These are phyloP conservation scores for Colletes latitarsis DNA, from an alignment of 1,140 invertebrate genomes.

Conservation along the genomic window DNA sequence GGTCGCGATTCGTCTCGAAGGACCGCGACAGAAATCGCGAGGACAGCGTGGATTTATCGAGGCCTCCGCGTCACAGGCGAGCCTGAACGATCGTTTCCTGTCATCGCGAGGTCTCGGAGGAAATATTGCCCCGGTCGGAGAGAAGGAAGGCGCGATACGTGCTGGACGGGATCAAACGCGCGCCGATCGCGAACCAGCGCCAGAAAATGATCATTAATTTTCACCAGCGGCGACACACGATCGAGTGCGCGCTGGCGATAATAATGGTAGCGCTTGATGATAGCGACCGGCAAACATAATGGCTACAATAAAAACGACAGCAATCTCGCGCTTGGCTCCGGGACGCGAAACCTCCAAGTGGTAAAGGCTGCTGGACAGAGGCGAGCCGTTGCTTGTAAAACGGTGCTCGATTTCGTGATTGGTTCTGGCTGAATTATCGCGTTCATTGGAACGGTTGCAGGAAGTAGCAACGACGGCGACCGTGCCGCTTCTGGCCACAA, in stretches of 20 bases:
- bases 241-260: conserved; percentile 11
- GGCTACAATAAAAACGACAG: conserved; percentile 14
- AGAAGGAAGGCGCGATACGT: background rate
- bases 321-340: background rate
- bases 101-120: conserved; percentile 18
- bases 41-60: conserved; percentile 26
- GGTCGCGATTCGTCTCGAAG: no score
- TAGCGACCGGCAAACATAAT: conserved; percentile 18
- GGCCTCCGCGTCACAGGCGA: conserved; percentile 2
- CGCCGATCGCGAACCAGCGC: background rate
- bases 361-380: background rate
- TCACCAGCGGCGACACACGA: conserved; percentile 23
- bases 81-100: conserved; percentile 22
- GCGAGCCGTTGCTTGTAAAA: conserved; percentile 39
- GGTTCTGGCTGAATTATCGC: conserved; percentile 58
- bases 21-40: conserved; percentile 24
- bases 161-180: conserved; percentile 14
- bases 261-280: conserved; percentile 25
- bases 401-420: conserved; percentile 38
- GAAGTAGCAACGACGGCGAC: conserved; percentile 2
- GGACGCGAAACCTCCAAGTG: conserved; percentile 17
- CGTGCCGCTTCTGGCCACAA: conserved; percentile 38
- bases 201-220: conserved; percentile 42
- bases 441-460: conserved; percentile 41
- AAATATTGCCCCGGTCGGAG: background rate